Evolutionary conservation across 2,888 invertebrate genomes (phyloP).

Genomic region (Cheilosia grossa): DNA sequence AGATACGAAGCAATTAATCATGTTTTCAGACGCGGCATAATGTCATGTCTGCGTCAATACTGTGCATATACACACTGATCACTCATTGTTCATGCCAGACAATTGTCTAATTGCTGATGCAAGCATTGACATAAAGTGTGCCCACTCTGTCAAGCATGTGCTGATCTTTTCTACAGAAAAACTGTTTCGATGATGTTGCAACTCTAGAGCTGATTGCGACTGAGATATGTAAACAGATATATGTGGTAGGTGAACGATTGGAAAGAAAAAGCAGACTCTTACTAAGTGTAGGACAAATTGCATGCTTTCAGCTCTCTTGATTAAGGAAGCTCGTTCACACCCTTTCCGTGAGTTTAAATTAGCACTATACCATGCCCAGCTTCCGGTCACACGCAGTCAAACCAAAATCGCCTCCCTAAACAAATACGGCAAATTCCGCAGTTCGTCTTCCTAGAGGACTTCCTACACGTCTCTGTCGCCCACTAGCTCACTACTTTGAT

Average conservation of each 20-base stretch:
- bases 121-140: conserved; percentile 8
- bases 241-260: neutral
- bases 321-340: neutral
- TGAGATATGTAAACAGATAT: neutral
- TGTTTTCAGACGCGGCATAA: conserved; percentile 23
- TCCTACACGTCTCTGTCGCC: neutral
- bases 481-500: neutral
- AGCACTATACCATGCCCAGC: neutral
- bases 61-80: conserved; percentile 12
- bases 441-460: neutral
- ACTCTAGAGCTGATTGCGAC: neutral
- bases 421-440: neutral
- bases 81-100: conserved; percentile 23
- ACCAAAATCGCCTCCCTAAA: neutral
- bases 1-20: conserved; percentile 40
- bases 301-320: neutral
- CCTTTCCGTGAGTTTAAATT: neutral
- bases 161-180: neutral
- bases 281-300: too few species aligned
- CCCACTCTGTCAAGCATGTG: conserved; percentile 13
- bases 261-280: neutral
- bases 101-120: conserved; percentile 36
- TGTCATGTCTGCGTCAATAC: conserved; percentile 17
- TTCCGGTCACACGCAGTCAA: conserved; percentile 1
- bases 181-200: conserved; percentile 1